Evolutionary conservation across 2,888 invertebrate genomes (phyloP).

Genomic region (Ormyrus rosae): DNA sequence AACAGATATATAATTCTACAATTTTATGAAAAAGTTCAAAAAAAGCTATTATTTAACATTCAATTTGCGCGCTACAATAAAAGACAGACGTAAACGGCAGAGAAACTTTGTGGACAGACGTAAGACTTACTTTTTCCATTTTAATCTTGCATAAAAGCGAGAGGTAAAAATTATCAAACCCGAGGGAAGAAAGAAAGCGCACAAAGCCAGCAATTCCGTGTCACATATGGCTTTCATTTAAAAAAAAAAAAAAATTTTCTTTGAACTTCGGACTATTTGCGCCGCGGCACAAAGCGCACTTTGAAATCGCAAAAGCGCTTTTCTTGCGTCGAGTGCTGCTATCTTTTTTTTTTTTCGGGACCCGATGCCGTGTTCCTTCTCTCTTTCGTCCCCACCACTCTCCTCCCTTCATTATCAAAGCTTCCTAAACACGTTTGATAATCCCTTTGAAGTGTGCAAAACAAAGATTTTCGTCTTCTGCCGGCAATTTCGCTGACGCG

Average conservation of each 20-base stretch:
- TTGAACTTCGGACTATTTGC: constrained; percentile 27
- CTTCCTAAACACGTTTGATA: constrained; percentile 28
- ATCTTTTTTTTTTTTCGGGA: constrained; percentile 16
- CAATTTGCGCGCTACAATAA: no score
- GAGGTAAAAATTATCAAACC: constrained; percentile 10
- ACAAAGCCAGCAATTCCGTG: constrained; percentile 19
- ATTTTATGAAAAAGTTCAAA: not conserved
- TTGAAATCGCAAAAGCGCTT: constrained; percentile 27
- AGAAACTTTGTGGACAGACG: not conserved
- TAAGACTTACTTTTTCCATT: not conserved
- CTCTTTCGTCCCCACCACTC: not conserved
- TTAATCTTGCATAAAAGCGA: constrained; percentile 5
- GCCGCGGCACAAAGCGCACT: constrained; percentile 30
- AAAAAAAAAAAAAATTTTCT: constrained; percentile 24
- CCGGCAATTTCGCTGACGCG: not conserved
- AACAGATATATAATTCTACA: constrained; percentile 7
- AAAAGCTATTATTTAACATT: no score
- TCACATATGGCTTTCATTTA: constrained; percentile 26
- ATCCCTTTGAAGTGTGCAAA: constrained; percentile 23
- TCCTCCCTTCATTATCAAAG: constrained; percentile 32
- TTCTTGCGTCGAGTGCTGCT: not conserved
- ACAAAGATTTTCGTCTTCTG: constrained; percentile 19
- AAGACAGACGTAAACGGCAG: not conserved
- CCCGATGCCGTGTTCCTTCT: not conserved
- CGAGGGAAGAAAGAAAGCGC: not conserved